These are phyloP conservation scores for Tineola bisselliella DNA, from an alignment of 2,888 invertebrate genomes.

Conservation along the genomic window DNA sequence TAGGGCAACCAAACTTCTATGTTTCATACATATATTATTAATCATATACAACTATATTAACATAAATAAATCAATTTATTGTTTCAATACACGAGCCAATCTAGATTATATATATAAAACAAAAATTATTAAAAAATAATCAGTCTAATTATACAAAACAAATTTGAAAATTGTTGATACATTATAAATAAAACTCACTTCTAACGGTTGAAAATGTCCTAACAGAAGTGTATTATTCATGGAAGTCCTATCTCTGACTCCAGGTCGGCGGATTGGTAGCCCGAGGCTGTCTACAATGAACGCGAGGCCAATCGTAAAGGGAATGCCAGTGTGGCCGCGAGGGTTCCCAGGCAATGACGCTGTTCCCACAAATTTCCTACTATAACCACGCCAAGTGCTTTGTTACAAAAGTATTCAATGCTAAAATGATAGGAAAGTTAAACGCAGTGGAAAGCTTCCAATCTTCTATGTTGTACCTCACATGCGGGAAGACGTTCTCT, in stretches of 20 bases:
- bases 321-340: constrained; percentile 37
- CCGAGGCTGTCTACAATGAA: constrained; percentile 33
- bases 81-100: too few species aligned
- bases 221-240: background rate
- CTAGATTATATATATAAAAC: too few species aligned
- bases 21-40: too few species aligned
- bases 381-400: constrained; percentile 14
- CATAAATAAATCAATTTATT: too few species aligned
- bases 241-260: constrained; percentile 13
- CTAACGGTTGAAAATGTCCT: background rate
- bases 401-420: constrained; percentile 11
- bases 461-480: background rate
- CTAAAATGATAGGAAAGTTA: constrained; percentile 9
- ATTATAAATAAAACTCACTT: background rate
- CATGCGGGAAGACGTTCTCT: too few species aligned
- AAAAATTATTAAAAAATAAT: too few species aligned
- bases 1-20: constrained; percentile 17
- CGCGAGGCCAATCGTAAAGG: constrained; percentile 38
- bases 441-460: constrained; percentile 4
- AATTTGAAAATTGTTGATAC: too few species aligned
- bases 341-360: constrained; percentile 42
- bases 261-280: constrained; percentile 35
- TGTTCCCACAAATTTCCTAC: constrained; percentile 41
- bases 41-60: too few species aligned
- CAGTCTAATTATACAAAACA: too few species aligned